Evolutionary conservation across 2,888 invertebrate species (phyloP).

Genomic region (Hemithea aestivaria): DNA sequence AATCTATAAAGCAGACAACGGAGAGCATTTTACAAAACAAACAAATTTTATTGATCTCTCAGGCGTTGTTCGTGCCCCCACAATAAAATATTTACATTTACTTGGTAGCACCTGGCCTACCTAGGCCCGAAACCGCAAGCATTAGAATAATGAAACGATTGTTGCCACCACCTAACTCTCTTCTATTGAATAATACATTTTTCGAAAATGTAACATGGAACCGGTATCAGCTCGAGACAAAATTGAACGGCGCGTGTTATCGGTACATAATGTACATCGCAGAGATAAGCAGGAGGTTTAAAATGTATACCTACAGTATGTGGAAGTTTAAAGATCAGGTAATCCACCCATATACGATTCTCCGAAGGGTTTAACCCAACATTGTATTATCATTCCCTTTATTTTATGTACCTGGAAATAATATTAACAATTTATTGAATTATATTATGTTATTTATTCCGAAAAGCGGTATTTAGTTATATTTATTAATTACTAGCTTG

Average conservation of each 20-base stretch:
- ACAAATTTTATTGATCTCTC: slow-evolving; percentile 79
- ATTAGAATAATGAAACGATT: slow-evolving; percentile 73
- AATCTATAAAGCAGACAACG: slow-evolving; percentile 74
- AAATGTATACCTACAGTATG: no score
- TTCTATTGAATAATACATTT: slow-evolving; percentile 60
- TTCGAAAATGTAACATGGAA: slow-evolving; percentile 25
- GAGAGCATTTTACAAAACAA: slow-evolving; percentile 76
- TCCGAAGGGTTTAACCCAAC: no score
- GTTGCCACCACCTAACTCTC: slow-evolving; percentile 48
- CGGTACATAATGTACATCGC: no score
- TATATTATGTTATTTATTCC: no score
- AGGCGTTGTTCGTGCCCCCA: slow-evolving; percentile 72
- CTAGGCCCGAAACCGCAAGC: slow-evolving; percentile 49
- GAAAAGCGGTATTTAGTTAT: no score
- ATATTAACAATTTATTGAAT: no score
- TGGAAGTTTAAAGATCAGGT: no score
- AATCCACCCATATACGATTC: no score
- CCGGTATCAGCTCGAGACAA: slow-evolving; percentile 1
- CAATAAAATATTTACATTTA: slow-evolving; percentile 78
- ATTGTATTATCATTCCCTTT: no score
- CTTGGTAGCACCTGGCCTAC: slow-evolving; percentile 69
- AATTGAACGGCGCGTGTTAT: slow-evolving; percentile 16
- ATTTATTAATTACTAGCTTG: no score
- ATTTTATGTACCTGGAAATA: no score
- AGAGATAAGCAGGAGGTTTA: no score